phyloP scores from a whole-genome alignment of 1,140 invertebrate genomes.

The Scylla paramamosain region DNA sequence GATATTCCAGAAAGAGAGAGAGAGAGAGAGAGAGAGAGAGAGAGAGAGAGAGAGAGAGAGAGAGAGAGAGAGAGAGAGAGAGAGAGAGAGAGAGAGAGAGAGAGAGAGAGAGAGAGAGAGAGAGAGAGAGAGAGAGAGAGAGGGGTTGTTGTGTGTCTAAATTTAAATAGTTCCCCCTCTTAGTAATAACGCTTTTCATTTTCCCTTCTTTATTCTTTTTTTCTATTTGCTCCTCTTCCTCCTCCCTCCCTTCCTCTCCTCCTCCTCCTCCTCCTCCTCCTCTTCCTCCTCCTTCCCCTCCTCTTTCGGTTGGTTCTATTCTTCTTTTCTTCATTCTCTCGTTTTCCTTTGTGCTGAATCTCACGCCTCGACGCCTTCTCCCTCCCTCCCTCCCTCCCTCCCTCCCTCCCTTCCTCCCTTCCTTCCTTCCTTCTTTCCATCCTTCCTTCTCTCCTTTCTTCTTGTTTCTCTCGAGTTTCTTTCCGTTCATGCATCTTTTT shows the following conservation, averaged over 20 bases:
- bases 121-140: not conserved
- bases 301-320: not conserved
- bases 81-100: too few relatives aligned
- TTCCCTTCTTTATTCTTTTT: not conserved
- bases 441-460: too few relatives aligned
- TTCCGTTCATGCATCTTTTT: too few relatives aligned
- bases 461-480: too few relatives aligned
- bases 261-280: too few relatives aligned
- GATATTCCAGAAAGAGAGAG: too few relatives aligned
- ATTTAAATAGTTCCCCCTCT: not conserved
- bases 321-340: conserved; percentile 1
- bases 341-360: not conserved
- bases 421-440: not conserved
- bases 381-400: too few relatives aligned
- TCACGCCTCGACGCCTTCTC: not conserved
- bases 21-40: too few relatives aligned
- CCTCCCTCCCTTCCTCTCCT: too few relatives aligned
- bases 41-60: too few relatives aligned
- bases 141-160: not conserved
- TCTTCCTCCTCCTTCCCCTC: not conserved
- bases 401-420: not conserved
- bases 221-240: not conserved
- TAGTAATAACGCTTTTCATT: not conserved
- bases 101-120: not conserved
- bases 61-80: not conserved